A percentile compares a stretch with the other conserved stretches of the same genome.
Evolutionary conservation across 64 coral and sea anemone species (phyloP).

Genomic region (Montipora capricornis): DNA sequence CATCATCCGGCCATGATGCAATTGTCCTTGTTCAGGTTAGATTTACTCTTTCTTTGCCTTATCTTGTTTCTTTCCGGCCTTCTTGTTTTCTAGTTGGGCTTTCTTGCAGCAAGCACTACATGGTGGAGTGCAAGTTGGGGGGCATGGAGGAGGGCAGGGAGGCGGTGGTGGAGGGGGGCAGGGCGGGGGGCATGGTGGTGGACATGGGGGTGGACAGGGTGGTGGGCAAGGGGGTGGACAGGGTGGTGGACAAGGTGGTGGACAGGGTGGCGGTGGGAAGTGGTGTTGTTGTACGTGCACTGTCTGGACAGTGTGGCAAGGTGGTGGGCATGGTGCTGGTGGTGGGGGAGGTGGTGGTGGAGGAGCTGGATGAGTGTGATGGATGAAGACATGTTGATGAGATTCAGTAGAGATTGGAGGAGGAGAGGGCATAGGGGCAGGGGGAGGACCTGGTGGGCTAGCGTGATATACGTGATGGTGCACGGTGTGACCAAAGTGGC

Average conservation of each 20-base stretch:
- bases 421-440: constrained; percentile 88
- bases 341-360: constrained; percentile 85
- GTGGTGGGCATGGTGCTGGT: constrained; percentile 82
- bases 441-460: constrained; percentile 81
- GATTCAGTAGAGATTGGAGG: constrained; percentile 64
- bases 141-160: constrained; percentile 55
- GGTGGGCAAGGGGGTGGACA: constrained; percentile 59
- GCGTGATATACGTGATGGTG: constrained; percentile 66
- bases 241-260: constrained; percentile 65
- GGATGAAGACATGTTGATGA: constrained; percentile 72
- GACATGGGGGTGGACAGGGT: constrained; percentile 56
- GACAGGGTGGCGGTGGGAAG: constrained; percentile 85
- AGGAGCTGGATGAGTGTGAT: constrained; percentile 75
- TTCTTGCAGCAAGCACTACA: constrained; percentile 34
- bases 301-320: constrained; percentile 87
- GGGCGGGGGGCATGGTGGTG: constrained; percentile 61
- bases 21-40: constrained; percentile 35
- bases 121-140: constrained; percentile 30
- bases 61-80: not conserved
- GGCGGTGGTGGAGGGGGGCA: constrained; percentile 51
- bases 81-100: constrained; percentile 31
- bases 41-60: constrained; percentile 14
- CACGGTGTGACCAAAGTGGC: constrained; percentile 47
- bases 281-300: constrained; percentile 86
- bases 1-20: constrained; percentile 12